Evolutionary conservation across 2,113 vertebrate genomes (phyloP), one percentile per base, ranked within the genome.

Genomic region (Bettongia penicillata): DNA sequence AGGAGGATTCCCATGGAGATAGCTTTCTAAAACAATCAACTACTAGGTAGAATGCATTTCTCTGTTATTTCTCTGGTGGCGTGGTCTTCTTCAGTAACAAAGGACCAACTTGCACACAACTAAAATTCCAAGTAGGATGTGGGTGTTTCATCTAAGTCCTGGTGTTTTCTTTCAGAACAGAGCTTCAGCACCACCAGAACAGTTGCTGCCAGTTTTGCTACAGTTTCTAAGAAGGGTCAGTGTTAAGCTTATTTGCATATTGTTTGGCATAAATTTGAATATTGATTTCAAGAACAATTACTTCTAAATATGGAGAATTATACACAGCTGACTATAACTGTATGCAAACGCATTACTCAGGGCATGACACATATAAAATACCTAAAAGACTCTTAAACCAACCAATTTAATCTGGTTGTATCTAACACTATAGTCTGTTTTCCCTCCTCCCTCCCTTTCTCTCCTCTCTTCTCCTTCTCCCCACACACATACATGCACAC

Each of bases 241-340:
- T 89, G 94, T 51, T 22, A n/a, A n/a, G n/a, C 51, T 51, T 1
- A 91, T 97, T 92, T 97, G 92, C 96, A 96, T 98, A 91, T 92
- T 90, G 10, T 51, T 92, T 96, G 93, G 96, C 95, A 97, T 97
- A 97, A 90, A 97, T 98, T 96, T 97, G 92, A 98, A 97, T 97
- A 97, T 97, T 97, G 97, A 97, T 96, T 96, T 96, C 53, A 94
- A 84, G 55, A 95, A 53, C 84, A 90, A 91, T 47, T 95, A 61
- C 61, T 84, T 97, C 93, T 95, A 97, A 97, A 97, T 97, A 89
- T 91, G 96, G 94, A 96, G 95, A 97, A 97, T 93, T 84, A 98
- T 95, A 97, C 94, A 93, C 53, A 96, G 93, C 95, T 93, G 95
- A 90, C 77, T 95, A 61, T 90, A 95, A 91, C 90, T 96, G 92